Percentiles rank a stretch among this genome's conserved stretches.
These are phyloP conservation scores for Pachyramphus minor DNA, from an alignment of 2,113 vertebrate genomes.

Conservation along the genomic window DNA sequence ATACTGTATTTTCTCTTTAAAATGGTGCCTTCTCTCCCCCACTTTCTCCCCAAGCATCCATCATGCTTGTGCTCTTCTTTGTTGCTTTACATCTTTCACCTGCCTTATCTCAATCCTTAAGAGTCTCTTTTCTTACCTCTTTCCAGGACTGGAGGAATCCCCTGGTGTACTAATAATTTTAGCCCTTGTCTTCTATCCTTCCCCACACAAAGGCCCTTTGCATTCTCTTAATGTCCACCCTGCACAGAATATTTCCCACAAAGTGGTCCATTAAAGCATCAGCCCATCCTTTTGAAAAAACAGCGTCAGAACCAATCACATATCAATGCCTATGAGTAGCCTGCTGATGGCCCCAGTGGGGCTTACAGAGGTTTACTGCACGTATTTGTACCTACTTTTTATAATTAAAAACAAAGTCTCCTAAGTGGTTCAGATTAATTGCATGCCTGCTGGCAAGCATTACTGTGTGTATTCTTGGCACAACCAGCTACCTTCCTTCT, in stretches of 20 bases:
- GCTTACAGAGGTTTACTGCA: constrained; percentile 4
- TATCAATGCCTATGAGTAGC: neutral
- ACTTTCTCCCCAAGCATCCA: neutral
- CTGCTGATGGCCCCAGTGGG: constrained; percentile 11
- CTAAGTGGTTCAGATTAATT: constrained; percentile 47
- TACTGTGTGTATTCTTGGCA: constrained; percentile 6
- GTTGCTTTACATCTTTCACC: neutral
- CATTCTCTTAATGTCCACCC: neutral
- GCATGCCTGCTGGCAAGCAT: constrained; percentile 18
- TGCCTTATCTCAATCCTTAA: neutral
- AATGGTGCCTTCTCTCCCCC: neutral
- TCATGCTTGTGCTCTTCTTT: neutral
- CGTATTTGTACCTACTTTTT: constrained; percentile 46
- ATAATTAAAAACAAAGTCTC: constrained; percentile 53
- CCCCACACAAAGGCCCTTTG: neutral
- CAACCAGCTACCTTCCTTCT: neutral
- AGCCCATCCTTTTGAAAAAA: neutral
- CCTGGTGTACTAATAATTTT: neutral
- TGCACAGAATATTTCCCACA: neutral
- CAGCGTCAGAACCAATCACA: neutral
- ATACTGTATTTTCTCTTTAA: neutral
- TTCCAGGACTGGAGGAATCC: neutral
- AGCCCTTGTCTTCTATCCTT: neutral
- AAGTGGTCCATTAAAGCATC: constrained; percentile 9
- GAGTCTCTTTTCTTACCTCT: neutral